Evolutionary conservation across 92 coral and sea anemone species (phyloP).

Genomic region (Zoanthus sociatus): DNA sequence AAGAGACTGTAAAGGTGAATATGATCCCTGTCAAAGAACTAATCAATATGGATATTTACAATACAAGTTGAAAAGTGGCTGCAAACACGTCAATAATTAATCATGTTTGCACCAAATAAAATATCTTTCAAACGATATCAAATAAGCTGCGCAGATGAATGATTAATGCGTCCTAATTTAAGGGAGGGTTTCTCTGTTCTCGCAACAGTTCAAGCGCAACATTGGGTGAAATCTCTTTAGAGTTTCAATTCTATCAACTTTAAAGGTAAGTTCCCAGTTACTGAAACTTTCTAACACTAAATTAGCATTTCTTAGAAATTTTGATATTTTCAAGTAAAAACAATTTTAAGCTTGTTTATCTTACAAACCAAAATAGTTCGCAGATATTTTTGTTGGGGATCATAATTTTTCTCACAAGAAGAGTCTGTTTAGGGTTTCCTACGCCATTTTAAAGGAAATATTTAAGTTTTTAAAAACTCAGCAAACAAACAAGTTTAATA

Average conservation of each 20-base stretch:
- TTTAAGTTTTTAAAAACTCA: conserved; percentile 23
- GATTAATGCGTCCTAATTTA: conserved; percentile 42
- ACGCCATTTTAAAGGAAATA: conserved; percentile 41
- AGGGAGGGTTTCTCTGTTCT: conserved; percentile 39
- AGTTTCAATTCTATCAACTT: conserved; percentile 3
- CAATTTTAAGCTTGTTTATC: conserved; percentile 44
- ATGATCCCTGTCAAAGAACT: conserved; percentile 40
- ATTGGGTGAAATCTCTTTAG: conserved; percentile 25
- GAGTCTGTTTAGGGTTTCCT: conserved; percentile 35
- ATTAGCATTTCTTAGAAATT: not conserved
- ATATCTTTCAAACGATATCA: conserved; percentile 55
- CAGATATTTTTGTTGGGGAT: conserved; percentile 49
- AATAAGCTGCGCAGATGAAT: conserved; percentile 49
- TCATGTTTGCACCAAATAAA: conserved; percentile 45
- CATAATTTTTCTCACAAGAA: conserved; percentile 39
- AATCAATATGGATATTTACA: conserved; percentile 42
- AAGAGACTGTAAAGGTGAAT: conserved; percentile 17
- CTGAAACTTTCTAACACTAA: not conserved
- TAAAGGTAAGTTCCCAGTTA: conserved; percentile 22
- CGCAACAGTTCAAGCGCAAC: conserved; percentile 38
- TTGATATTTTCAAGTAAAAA: conserved; percentile 17
- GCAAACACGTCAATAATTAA: conserved; percentile 49
- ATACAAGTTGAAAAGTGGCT: conserved; percentile 51
- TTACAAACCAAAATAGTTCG: conserved; percentile 47
- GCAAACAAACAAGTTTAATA: conserved; percentile 23